Base-by-base conservation (phyloP, 2,113 vertebrate genomes). In the Puntigrus tetrazona region DNA sequence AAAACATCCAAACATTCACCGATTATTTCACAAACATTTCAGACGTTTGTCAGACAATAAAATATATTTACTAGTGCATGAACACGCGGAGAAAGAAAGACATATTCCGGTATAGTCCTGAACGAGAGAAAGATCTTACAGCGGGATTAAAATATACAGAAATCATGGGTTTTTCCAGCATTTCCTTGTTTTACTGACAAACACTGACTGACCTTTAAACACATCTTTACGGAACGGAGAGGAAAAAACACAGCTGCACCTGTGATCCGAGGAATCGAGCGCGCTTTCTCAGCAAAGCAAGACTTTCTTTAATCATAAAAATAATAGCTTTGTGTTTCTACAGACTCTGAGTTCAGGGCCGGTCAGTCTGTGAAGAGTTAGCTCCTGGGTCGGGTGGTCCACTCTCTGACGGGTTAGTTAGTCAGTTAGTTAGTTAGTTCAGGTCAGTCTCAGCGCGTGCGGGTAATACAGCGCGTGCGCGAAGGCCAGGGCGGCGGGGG, bases 391-490 rank as follows among this genome's bases (percentile, higher is more conserved):
- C 52, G n/a, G 20, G 2, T 7, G 52, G 1, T n/a, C 1, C 3
- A 8, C 18, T n/a, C 20, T 22, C 7, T 3, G 2, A n/a, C 22
- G 20, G 20, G 52, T 55, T n/a, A 2, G 65, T 69, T 31, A 18
- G 31, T 69, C 18, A 18, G 31, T 22, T 9, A 3, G 16, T 65
- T 20, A 18, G 6, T 1, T 31, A 16, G 3, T 1, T 9, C 41
- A 22, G 11, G 38, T 50, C 36, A 59, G 22, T 9, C 27, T 95
- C 81, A 99, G 94, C 18, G 96, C 94, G 90, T 99, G 97, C 13
- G 97, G 97, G 87, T 98, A 99, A 85, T 98, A 99, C 55, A 95
- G 92, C 3, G 96, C 96, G 72, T 97, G 97, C 8, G 97, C 96
- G 81, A 99, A 98, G 25, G 63, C 92, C 90, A 0, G 94, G 91